These are phyloP conservation scores for Schrankia costaestrigalis DNA, from an alignment of 2,888 invertebrate genomes.

Conservation along the genomic window DNA sequence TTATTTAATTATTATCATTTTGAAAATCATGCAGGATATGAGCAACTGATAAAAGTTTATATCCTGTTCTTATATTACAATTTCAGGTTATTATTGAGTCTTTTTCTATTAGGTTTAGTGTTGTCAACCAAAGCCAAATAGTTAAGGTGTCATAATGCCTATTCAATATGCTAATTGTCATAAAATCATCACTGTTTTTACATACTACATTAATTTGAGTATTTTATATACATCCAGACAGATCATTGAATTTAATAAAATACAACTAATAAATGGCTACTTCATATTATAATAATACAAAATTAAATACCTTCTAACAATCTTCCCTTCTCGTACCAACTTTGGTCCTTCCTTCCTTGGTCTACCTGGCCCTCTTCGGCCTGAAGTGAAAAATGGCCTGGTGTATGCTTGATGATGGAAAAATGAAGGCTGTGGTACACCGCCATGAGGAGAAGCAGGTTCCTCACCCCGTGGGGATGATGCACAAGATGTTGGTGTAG, in stretches of 20 bases:
- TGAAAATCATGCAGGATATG: neutral
- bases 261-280: too few species aligned
- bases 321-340: constrained; percentile 71
- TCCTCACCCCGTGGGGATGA: constrained; percentile 83
- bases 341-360: constrained; percentile 88
- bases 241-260: too few species aligned
- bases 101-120: too few species aligned
- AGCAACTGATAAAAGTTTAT: neutral
- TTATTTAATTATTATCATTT: too few species aligned
- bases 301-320: constrained; percentile 64
- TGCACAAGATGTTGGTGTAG: constrained; percentile 83
- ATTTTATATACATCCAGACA: too few species aligned
- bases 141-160: too few species aligned
- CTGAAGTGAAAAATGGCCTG: constrained; percentile 73
- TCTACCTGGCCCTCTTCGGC: constrained; percentile 88
- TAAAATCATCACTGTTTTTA: too few species aligned
- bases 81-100: too few species aligned
- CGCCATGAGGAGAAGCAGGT: constrained; percentile 82
- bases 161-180: too few species aligned
- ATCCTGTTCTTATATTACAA: neutral
- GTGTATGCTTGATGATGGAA: constrained; percentile 72
- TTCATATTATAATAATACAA: constrained; percentile 1
- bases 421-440: constrained; percentile 59
- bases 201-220: too few species aligned
- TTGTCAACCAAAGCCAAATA: too few species aligned